These are phyloP conservation scores for Sprattus sprattus DNA, from an alignment of 2,113 vertebrate genomes.

Conservation along the genomic window DNA sequence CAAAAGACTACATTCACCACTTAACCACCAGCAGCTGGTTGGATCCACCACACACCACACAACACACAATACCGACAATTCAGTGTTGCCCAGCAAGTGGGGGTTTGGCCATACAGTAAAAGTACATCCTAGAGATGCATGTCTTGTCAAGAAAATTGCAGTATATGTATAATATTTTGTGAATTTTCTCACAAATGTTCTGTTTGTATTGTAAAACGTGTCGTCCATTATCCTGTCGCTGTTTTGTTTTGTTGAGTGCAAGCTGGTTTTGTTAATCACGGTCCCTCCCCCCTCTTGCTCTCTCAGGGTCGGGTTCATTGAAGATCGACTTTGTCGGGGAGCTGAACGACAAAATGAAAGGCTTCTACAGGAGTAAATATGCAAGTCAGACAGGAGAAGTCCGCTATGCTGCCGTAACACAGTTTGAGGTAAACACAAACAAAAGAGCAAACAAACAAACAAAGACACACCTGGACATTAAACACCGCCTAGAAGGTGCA, in stretches of 20 bases:
- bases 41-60: background rate
- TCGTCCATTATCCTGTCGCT: too few relatives aligned
- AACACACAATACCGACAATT: background rate
- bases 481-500: background rate
- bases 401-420: conserved; percentile 94
- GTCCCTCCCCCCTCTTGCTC: conserved; percentile 20
- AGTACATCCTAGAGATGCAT: background rate
- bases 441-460: background rate
- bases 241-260: background rate
- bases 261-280: background rate
- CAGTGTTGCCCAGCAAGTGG: background rate
- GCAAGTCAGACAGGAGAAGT: conserved; percentile 80
- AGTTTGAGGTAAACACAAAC: conserved; percentile 79
- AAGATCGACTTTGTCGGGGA: conserved; percentile 98
- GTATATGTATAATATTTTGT: background rate
- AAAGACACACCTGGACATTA: background rate
- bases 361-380: conserved; percentile 97
- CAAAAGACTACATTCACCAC: background rate
- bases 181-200: background rate
- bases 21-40: background rate
- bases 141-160: background rate
- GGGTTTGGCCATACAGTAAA: background rate
- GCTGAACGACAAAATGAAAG: conserved; percentile 99
- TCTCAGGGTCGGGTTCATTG: conserved; percentile 83
- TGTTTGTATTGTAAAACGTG: background rate